phyloP scores from a whole-genome alignment of 2,113 vertebrate genomes.

The Notothenia coriiceps region DNA sequence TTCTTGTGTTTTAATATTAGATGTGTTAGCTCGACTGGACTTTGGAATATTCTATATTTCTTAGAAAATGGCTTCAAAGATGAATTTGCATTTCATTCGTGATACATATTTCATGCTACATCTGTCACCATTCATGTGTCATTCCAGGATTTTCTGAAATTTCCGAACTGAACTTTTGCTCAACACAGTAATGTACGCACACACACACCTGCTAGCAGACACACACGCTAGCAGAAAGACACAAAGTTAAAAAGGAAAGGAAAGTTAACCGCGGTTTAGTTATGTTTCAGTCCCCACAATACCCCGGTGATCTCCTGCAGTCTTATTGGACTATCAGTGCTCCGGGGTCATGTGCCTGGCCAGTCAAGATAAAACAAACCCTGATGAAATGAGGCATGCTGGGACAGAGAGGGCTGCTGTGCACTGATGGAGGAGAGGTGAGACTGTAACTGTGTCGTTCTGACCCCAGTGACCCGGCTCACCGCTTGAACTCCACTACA shows the following conservation, averaged over 20 bases:
- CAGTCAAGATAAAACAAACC: slow-evolving; percentile 82
- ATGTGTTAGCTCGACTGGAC: slow-evolving; percentile 45
- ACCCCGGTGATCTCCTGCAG: slow-evolving; percentile 58
- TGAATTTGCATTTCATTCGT: slow-evolving; percentile 65
- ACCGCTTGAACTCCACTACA: slow-evolving; percentile 46
- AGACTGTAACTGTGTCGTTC: slow-evolving; percentile 64
- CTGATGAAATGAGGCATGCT: slow-evolving; percentile 78
- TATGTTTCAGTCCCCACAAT: slow-evolving; percentile 57
- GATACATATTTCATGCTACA: slow-evolving; percentile 56
- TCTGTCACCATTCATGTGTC: slow-evolving; percentile 45
- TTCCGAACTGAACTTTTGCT: slow-evolving; percentile 46
- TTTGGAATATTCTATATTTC: slow-evolving; percentile 32
- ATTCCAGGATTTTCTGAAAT: slow-evolving; percentile 40
- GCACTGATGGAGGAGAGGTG: slow-evolving; percentile 75
- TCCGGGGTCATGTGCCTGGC: slow-evolving; percentile 79
- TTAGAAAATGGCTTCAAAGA: slow-evolving; percentile 55
- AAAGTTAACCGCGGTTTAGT: slow-evolving; percentile 61
- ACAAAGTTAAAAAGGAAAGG: slow-evolving; percentile 31
- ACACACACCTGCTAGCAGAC: background rate
- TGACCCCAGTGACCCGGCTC: slow-evolving; percentile 71
- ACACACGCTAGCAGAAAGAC: slow-evolving; percentile 25
- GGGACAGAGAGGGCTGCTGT: slow-evolving; percentile 69
- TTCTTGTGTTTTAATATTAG: slow-evolving; percentile 67
- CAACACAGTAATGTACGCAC: slow-evolving; percentile 28
- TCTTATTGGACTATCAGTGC: slow-evolving; percentile 74